Conservation (phyloP, 2,888 invertebrate species). For the Zele albiditarsus region DNA sequence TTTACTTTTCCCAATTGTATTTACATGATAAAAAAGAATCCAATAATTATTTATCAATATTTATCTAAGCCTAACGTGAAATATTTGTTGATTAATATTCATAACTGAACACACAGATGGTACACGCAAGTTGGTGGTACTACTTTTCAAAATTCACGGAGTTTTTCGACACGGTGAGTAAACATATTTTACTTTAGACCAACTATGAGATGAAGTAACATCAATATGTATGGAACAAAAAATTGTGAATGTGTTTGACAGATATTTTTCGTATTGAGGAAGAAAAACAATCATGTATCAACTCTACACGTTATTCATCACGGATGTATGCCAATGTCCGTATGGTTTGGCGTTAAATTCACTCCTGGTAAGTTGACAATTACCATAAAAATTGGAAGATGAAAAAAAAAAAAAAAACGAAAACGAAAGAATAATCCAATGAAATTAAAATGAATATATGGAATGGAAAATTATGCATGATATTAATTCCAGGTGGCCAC, state of each 20-base stretch:
- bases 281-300: slow-evolving; percentile 94
- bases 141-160: slow-evolving; percentile 97
- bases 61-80: background rate
- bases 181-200: background rate
- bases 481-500: slow-evolving; percentile 83
- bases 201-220: background rate
- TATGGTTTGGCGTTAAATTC: slow-evolving; percentile 98
- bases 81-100: background rate
- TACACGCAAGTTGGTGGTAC: slow-evolving; percentile 95
- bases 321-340: slow-evolving; percentile 97
- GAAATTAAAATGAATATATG: too few species aligned
- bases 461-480: slow-evolving; percentile 19
- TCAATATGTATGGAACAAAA: background rate
- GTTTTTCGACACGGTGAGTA: slow-evolving; percentile 94
- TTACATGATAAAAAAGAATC: background rate
- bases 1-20: background rate
- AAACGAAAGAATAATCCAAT: too few species aligned
- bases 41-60: background rate
- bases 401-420: slow-evolving; percentile 24
- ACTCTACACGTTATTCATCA: slow-evolving; percentile 97
- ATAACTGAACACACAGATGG: slow-evolving; percentile 81
- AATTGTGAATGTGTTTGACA: slow-evolving; percentile 70
- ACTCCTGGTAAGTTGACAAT: slow-evolving; percentile 82
- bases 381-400: background rate
- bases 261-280: slow-evolving; percentile 95